Base-by-base conservation (phyloP, 2,113 vertebrate genomes). In the Halcyon malimbica region DNA sequence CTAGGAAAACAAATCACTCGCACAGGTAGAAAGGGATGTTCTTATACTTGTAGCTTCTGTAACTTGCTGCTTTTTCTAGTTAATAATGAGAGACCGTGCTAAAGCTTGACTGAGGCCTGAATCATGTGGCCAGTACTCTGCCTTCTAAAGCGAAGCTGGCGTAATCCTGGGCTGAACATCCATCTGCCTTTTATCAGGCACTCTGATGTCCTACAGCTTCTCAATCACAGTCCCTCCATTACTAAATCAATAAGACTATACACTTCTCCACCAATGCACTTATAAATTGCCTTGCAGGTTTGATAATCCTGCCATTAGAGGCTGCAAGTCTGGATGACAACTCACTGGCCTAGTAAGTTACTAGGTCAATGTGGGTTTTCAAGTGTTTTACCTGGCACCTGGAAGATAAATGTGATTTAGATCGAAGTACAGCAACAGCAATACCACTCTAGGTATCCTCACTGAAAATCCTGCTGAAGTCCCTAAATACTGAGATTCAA, bases 241-340 rank as follows among this genome's bases (percentile, higher is more conserved):
- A 87, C 42, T 78, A 68, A 91, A 91, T 94, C 94, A 78, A 35
- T 90, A 87, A 90, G 74, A 70, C 42, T 37, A 59, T 87, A 46
- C 81, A 86, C 57, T 73, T 74, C 9, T 15, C 59, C 37, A n/a
- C 63, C 92, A 91, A 39, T 79, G 76, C 85, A 95, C 41, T 89
- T 91, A 74, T 2, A 65, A 94, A 91, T 83, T 90, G 64, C 60
- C 79, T 94, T 88, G 73, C 41, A 90, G 31, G 64, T 93, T 94
- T 97, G 59, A 67, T 93, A 87, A 84, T 91, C 51, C 53, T 94
- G 46, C 63, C 65, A 83, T 94, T 91, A 97, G 59, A 91, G 50
- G 35, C 64, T 89, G 64, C 89, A 76, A 60, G 68, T 48, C 82
- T 93, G 82, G 81, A 81, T 95, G 65, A 74, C 50, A 76, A 67